Conservation (phyloP, 1,140 invertebrate species). For the Galleria mellonella region DNA sequence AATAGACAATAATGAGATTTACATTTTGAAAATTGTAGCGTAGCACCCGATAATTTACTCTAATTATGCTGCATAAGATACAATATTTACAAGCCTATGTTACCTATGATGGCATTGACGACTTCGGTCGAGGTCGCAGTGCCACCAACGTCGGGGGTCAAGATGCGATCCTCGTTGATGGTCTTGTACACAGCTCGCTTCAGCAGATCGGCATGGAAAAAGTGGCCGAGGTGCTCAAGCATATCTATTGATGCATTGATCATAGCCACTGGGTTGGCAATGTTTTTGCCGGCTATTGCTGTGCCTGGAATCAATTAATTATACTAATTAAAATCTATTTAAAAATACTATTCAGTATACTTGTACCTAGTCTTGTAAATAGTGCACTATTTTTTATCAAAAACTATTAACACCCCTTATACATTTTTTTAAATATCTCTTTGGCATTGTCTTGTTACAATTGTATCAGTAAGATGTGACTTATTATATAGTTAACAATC, state of each 20-base stretch:
- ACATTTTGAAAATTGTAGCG: no score
- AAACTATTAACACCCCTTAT: no score
- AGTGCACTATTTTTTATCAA: no score
- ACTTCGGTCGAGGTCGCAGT: slow-evolving; percentile 80
- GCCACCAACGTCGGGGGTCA: slow-evolving; percentile 85
- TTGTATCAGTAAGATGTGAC: no score
- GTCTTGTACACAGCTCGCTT: slow-evolving; percentile 37
- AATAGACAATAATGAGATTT: no score
- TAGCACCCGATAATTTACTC: no score
- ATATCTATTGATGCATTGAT: slow-evolving; percentile 94
- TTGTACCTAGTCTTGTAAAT: no score
- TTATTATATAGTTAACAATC: no score
- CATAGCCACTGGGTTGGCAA: slow-evolving; percentile 98
- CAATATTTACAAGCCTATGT: slow-evolving; percentile 48
- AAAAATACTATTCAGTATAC: not conserved
- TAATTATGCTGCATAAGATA: no score
- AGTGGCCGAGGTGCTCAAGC: slow-evolving; percentile 91
- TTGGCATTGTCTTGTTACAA: no score
- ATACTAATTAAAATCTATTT: not conserved
- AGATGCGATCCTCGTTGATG: slow-evolving; percentile 86
- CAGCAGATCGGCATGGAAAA: slow-evolving; percentile 83
- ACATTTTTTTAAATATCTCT: no score
- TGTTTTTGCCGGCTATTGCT: slow-evolving; percentile 94
- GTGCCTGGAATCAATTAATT: slow-evolving; percentile 73
- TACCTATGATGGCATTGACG: slow-evolving; percentile 80